Evolutionary conservation across 2,113 vertebrate genomes (phyloP), one percentile per base, ranked within the genome.

Genomic region (Nycticryphes semicollaris): DNA sequence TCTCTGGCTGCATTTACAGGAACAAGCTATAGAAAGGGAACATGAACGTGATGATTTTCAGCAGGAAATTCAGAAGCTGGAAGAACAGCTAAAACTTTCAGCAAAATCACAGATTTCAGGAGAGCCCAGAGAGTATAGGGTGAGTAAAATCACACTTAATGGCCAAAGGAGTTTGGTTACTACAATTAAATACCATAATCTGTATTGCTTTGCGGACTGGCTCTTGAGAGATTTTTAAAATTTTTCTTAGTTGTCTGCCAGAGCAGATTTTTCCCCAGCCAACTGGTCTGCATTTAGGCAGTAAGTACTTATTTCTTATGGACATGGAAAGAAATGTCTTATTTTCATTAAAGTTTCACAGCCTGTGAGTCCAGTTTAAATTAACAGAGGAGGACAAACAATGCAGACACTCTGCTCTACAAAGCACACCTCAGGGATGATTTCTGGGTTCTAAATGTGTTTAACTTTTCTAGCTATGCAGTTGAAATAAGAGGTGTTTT

Each of bases 1-100:
- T 82, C 11, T 94, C 27, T 91, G 74, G 1, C 21, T 96, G 92
- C 31, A 2, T 85, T 92, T 56, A 19, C 62, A 99, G 99, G 99
- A 99, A 72, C 99, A 99, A 96, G 99, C 99, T 6, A 96, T 98
- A 12, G 99, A 99, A 96, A 97, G 99, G 23, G 99, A 99, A 90
- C 99, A 99, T 0, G 99, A 99, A 62, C 98, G 99, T 2, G 99
- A 99, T 84, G 99, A 99, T 94, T 99, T 99, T 94, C 99, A 99
- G 97, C 99, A 99, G 94, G 99, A 99, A 96, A 99, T 99, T 91
- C 94, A 95, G 81, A 98, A 98, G 63, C 94, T 99, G 69, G 99
- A 99, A 97, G 97, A 96, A n/a, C 98, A 98, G 87, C 98, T 99
- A 56, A 98, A 97, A 87, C 97, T 98, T 72, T 91, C 97, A 11